Evolutionary conservation across 2,888 invertebrate species (phyloP).

Genomic region (Thumatha senex): DNA sequence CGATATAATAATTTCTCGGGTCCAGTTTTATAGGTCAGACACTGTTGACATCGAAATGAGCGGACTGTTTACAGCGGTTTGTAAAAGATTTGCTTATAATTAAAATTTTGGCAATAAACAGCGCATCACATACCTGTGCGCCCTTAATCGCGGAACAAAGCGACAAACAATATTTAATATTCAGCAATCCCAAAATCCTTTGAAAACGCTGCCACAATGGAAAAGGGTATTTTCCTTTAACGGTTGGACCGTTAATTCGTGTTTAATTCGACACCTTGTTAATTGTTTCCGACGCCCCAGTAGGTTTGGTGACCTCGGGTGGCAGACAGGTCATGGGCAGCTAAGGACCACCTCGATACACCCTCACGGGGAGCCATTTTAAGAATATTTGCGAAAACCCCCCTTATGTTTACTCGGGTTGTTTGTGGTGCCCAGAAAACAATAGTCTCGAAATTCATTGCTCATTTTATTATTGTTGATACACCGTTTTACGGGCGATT

Average conservation of each 20-base stretch:
- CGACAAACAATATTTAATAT: conserved; percentile 79
- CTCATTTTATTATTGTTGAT: conserved; percentile 83
- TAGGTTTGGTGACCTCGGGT: conserved; percentile 78
- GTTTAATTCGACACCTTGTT: conserved; percentile 84
- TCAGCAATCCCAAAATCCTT: conserved; percentile 81
- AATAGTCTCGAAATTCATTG: conserved; percentile 83
- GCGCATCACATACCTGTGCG: conserved; percentile 57
- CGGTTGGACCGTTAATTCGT: conserved; percentile 80
- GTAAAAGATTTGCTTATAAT: conserved; percentile 46
- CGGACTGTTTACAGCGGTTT: conserved; percentile 25
- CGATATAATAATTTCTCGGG: neutral
- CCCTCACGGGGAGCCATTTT: conserved; percentile 75
- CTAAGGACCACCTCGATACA: conserved; percentile 56
- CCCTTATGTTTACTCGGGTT: conserved; percentile 77
- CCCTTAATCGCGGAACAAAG: conserved; percentile 73
- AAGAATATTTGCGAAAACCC: conserved; percentile 81
- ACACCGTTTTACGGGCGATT: conserved; percentile 80
- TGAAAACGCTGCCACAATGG: conserved; percentile 76
- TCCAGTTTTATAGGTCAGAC: conserved; percentile 2
- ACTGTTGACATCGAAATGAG: conserved; percentile 18
- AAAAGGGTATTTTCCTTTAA: conserved; percentile 81
- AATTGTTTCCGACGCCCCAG: conserved; percentile 80
- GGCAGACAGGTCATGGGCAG: conserved; percentile 63
- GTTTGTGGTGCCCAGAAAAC: conserved; percentile 83
- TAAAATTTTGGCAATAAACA: conserved; percentile 56